These are phyloP conservation scores for Lacerta agilis DNA, from an alignment of 2,797 vertebrate species.

Conservation along the genomic window DNA sequence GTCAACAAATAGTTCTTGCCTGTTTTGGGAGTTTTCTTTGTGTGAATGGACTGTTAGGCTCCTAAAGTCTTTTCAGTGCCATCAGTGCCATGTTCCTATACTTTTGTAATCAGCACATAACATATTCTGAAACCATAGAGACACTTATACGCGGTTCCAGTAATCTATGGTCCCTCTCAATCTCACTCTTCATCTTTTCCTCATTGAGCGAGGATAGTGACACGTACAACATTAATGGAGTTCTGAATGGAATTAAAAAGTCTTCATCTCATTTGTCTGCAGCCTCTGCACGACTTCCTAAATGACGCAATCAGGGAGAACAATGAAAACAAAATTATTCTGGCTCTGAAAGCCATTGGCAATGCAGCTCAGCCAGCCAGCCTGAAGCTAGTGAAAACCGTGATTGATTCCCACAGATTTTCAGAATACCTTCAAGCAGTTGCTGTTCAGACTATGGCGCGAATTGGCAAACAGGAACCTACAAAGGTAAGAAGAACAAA, in stretches of 20 bases:
- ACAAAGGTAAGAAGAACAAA: conserved; percentile 77
- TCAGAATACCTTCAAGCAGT: conserved; percentile 77
- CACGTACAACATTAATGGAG: background rate
- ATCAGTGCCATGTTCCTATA: background rate
- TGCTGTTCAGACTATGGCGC: conserved; percentile 85
- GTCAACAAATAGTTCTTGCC: too few relatives aligned
- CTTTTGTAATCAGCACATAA: background rate
- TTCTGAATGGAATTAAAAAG: background rate
- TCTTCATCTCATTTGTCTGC: conserved; percentile 41
- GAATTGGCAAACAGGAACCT: conserved; percentile 81
- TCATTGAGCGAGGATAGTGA: background rate
- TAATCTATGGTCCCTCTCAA: background rate
- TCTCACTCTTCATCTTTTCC: background rate
- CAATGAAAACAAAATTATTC: conserved; percentile 80
- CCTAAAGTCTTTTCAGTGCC: conserved; percentile 11
- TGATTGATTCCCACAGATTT: conserved; percentile 78
- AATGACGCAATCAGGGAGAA: conserved; percentile 73
- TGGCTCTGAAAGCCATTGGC: conserved; percentile 86
- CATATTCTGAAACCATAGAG: background rate
- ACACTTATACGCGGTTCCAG: rapidly evolving
- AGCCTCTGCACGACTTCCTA: conserved; percentile 86
- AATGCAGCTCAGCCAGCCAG: conserved; percentile 86
- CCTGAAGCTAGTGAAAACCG: conserved; percentile 86
- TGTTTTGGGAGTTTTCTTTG: background rate
- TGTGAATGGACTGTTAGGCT: background rate